phyloP scores from a whole-genome alignment of 2,113 vertebrate species.

The Astatoreochromis straeleni region DNA sequence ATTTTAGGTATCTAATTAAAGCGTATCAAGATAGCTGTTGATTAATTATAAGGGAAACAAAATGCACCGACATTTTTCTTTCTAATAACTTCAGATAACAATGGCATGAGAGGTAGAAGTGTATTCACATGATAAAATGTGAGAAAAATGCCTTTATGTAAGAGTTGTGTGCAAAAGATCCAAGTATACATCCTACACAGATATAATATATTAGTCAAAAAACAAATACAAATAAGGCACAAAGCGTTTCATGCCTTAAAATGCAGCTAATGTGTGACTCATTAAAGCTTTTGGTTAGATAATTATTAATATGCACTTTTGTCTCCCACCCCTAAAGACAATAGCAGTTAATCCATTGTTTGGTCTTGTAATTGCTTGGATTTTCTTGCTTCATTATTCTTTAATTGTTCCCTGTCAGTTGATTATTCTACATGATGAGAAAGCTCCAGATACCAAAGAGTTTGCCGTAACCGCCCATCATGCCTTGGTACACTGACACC shows the following conservation, averaged over 20 bases:
- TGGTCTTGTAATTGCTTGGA: constrained; percentile 36
- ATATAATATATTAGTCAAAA: neutral
- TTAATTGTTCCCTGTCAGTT: constrained; percentile 50
- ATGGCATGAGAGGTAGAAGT: neutral
- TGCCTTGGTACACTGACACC: neutral
- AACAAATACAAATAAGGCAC: neutral
- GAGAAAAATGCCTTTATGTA: neutral
- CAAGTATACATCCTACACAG: neutral
- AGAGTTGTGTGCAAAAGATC: neutral
- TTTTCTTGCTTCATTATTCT: constrained; percentile 33
- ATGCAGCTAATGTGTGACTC: neutral
- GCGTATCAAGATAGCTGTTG: neutral
- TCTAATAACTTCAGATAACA: neutral
- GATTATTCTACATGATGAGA: constrained; percentile 47
- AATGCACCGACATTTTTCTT: neutral
- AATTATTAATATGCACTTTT: constrained; percentile 11
- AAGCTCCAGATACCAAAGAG: constrained; percentile 14
- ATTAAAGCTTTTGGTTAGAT: constrained; percentile 16
- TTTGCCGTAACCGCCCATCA: neutral
- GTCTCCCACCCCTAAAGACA: neutral
- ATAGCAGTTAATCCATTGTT: constrained; percentile 43
- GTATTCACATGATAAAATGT: neutral
- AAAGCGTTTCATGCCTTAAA: neutral
- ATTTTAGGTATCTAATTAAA: constrained; percentile 52
- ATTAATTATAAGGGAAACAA: neutral